phyloP scores from a whole-genome alignment of 2,113 vertebrate genomes.

The Apeltes quadracus region DNA sequence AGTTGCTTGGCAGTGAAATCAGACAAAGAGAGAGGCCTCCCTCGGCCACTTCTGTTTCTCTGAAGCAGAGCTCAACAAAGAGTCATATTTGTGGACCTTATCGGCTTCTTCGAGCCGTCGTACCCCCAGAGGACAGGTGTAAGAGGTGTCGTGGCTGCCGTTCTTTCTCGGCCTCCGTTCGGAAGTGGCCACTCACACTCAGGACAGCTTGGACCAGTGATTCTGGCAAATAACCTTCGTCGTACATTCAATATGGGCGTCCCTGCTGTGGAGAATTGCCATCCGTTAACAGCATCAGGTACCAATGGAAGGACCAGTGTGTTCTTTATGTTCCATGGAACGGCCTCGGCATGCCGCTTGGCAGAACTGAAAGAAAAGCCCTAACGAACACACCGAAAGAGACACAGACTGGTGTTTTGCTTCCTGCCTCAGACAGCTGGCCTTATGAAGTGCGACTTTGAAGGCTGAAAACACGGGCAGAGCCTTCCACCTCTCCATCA shows the following conservation, averaged over 20 bases:
- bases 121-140: not conserved
- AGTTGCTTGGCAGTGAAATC: slow-evolving; percentile 3
- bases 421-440: slow-evolving; percentile 1
- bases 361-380: not conserved
- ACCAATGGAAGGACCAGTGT: not conserved
- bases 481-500: not conserved
- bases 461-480: slow-evolving; percentile 18
- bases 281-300: not conserved
- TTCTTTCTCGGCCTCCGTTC: not conserved
- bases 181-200: not conserved
- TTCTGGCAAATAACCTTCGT: not conserved
- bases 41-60: not conserved
- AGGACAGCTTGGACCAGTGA: not conserved
- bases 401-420: not conserved
- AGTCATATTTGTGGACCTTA: not conserved
- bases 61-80: not conserved
- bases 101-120: slow-evolving; percentile 8
- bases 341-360: not conserved
- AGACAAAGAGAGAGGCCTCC: not conserved
- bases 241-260: not conserved
- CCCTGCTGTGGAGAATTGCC: not conserved
- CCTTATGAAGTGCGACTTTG: not conserved
- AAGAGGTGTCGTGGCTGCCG: not conserved
- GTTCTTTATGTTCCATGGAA: not conserved
- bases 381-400: not conserved